Evolutionary conservation across 2,113 vertebrate genomes (phyloP).

Genomic region (Equus przewalskii): DNA sequence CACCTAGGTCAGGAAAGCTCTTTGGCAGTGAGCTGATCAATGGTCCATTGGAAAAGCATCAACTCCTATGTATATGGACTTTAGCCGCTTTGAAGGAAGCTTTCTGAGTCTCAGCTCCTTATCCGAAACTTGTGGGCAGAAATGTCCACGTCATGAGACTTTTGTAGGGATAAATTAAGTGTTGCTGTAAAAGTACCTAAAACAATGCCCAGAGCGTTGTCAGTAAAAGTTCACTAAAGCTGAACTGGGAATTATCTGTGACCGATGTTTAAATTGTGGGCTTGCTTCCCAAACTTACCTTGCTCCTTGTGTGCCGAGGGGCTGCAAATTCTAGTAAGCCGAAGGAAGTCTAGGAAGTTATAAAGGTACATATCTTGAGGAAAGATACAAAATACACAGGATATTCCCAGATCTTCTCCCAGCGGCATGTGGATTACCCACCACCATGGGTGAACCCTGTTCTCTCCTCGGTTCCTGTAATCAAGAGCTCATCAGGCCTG

Average conservation of each 20-base stretch:
- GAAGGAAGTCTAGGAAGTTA: neutral
- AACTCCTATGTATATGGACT: neutral
- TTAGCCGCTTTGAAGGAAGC: neutral
- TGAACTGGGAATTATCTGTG: neutral
- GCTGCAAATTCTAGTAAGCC: neutral
- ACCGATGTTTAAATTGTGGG: neutral
- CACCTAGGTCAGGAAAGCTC: neutral
- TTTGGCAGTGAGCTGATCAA: neutral
- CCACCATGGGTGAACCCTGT: neutral
- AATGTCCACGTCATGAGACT: neutral
- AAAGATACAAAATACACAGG: neutral
- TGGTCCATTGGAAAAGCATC: neutral
- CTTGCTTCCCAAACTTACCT: neutral
- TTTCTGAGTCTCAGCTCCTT: neutral
- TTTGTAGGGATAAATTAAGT: neutral
- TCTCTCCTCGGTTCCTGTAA: neutral
- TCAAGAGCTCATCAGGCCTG: conserved; percentile 41
- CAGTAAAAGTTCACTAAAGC: neutral
- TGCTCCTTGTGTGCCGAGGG: neutral
- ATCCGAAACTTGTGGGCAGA: neutral
- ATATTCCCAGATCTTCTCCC: neutral
- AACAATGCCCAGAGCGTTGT: neutral
- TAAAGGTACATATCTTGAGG: neutral
- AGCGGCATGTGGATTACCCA: neutral
- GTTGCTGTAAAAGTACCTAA: neutral